Base-by-base conservation (phyloP, 2,113 vertebrate genomes). In the Corythoichthys intestinalis region DNA sequence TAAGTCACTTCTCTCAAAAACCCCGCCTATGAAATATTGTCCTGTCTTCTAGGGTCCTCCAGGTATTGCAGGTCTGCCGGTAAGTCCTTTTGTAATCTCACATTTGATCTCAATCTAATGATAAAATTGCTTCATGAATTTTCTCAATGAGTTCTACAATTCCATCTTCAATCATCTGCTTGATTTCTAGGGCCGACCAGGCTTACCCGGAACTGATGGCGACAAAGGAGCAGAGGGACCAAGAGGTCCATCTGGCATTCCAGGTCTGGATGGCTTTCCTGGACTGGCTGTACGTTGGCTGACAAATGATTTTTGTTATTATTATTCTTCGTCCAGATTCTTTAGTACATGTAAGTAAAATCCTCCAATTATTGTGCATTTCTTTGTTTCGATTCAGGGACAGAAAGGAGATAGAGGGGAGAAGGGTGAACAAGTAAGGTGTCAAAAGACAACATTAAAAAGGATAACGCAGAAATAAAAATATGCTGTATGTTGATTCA, bases 401-500 rank as follows among this genome's bases (percentile, higher is more conserved):
- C 74, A 79, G n/a, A 96, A 92, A 71, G 97, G 97, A 72, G 91
- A 94, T 1, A 82, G 69, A 62, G 97, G 97, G 58, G 77, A 66
- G 20, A 87, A 65, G 0, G 97, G 96, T 0, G 90, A 94, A 62
- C 89, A 75, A 80, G 96, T 97, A 71, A 92, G 94, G 70, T 12
- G 59, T 49, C n/a, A 57, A 20, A 14, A 14, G 15, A 17, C 6
- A 37, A 13, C 9, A 6, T 52, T 37, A 12, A 37, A 66, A 20
- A 14, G 3, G 10, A 15, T 63, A n/a, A 53, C 7, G 6, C 13
- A 14, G 34, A 57, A 4, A 66, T 57, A 6, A 0, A 66, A 54
- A 66, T 54, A 4, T 52, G 7, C 8, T 13, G 7, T 39, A 1
- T 72, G 17, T 15, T 5, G 1, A 2, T 70, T 83, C 72, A 3